These are phyloP conservation scores for Micromussa lordhowensis DNA, from an alignment of 92 coral and sea anemone genomes.

Conservation along the genomic window DNA sequence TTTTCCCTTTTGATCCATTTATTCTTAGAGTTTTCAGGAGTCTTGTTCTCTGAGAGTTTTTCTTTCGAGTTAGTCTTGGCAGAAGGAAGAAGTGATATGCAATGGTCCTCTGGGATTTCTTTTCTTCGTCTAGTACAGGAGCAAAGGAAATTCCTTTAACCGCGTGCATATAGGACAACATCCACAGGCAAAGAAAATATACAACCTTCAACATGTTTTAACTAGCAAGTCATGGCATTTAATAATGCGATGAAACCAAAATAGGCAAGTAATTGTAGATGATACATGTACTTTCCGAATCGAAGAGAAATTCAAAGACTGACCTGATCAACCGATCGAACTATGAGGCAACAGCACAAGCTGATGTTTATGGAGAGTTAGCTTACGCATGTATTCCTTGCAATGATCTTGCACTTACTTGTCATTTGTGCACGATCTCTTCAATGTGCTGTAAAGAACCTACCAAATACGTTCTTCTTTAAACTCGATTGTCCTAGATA, in stretches of 20 bases:
- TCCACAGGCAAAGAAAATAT: not conserved
- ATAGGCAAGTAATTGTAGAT: not conserved
- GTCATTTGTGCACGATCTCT: not conserved
- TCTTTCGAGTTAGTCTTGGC: conserved; percentile 40
- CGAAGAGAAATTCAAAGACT: not conserved
- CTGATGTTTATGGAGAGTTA: not conserved
- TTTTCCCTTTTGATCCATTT: conserved; percentile 48
- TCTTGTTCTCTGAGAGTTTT: conserved; percentile 45
- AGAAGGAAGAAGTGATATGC: conserved; percentile 63
- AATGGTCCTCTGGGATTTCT: conserved; percentile 47
- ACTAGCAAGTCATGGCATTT: not conserved
- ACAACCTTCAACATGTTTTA: too few relatives aligned
- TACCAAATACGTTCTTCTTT: not conserved
- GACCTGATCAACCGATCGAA: not conserved
- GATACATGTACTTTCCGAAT: too few relatives aligned
- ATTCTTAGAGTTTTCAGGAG: conserved; percentile 37
- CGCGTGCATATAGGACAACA: not conserved
- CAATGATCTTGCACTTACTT: not conserved
- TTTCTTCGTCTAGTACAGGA: conserved; percentile 24
- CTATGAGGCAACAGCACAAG: not conserved
- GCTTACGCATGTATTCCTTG: not conserved
- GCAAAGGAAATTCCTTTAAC: conserved; percentile 7
- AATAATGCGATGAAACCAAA: not conserved
- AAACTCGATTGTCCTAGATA: not conserved
- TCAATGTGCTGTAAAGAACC: not conserved